phyloP scores from a whole-genome alignment of 2,888 invertebrate genomes.

The Pherbina coryleti region DNA sequence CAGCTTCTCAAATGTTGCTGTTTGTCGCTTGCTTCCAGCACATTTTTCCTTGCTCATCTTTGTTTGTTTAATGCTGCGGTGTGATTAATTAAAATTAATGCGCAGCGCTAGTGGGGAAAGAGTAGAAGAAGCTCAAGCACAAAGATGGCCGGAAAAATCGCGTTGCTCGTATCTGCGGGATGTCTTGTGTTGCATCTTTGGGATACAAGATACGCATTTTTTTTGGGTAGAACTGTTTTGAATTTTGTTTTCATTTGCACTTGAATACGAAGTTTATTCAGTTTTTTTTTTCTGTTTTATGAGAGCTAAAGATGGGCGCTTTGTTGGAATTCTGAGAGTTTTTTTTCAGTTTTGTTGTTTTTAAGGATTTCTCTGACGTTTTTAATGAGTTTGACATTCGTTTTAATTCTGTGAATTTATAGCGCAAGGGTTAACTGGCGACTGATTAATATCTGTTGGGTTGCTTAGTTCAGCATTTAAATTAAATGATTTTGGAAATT shows the following conservation, averaged over 20 bases:
- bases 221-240: neutral
- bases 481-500: conserved; percentile 3
- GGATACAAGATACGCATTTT: conserved; percentile 15
- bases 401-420: conserved; percentile 31
- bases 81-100: conserved; percentile 38
- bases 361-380: neutral
- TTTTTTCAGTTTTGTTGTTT: neutral
- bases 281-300: neutral
- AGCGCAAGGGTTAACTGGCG: conserved; percentile 29
- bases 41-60: neutral
- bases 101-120: neutral
- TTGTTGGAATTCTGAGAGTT: neutral
- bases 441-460: conserved; percentile 32
- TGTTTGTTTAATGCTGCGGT: conserved; percentile 35
- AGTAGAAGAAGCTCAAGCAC: neutral
- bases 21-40: neutral
- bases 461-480: neutral
- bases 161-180: conserved; percentile 12
- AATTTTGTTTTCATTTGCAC: neutral
- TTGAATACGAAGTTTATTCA: neutral
- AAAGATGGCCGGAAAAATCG: neutral
- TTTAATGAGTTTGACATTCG: conserved; percentile 38
- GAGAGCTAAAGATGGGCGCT: neutral
- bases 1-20: neutral
- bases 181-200: conserved; percentile 8